Conservation (phyloP, 2,797 vertebrate species). For the Galaxias olidus region DNA sequence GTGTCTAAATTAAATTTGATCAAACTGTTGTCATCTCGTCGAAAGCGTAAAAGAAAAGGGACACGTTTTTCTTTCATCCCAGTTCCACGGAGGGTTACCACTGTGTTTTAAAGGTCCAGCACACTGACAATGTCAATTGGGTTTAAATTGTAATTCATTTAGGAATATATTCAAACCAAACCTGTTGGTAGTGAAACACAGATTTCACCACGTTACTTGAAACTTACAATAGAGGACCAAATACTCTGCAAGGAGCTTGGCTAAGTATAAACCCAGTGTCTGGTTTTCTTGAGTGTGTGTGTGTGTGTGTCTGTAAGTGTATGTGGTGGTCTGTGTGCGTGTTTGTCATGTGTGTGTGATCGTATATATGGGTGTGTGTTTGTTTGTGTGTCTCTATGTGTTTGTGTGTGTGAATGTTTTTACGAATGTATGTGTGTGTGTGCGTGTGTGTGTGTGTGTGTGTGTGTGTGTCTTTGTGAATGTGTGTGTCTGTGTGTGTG, state of each 20-base stretch:
- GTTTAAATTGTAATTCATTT: no score
- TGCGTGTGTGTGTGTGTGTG: constrained; percentile 21
- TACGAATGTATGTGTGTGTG: constrained; percentile 12
- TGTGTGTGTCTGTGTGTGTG: constrained; percentile 8
- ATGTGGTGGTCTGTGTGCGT: neutral
- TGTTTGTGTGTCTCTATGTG: neutral
- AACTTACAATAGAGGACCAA: no score
- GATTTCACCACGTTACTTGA: no score
- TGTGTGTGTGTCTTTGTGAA: constrained; percentile 37
- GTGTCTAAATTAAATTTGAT: constrained; percentile 11
- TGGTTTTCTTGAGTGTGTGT: neutral
- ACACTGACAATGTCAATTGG: no score
- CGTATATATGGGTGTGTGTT: neutral
- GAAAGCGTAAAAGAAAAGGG: neutral
- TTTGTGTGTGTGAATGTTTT: neutral
- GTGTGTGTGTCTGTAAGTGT: neutral
- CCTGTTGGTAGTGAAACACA: no score
- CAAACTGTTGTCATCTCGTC: neutral
- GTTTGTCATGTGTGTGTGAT: neutral
- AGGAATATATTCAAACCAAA: no score
- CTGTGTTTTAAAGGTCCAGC: no score
- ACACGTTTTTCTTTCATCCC: neutral
- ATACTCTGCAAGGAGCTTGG: no score
- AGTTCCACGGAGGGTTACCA: neutral
- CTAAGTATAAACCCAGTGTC: no score